These are phyloP conservation scores for Zeugodacus cucurbitae DNA, from an alignment of 1,140 invertebrate species.

Conservation along the genomic window DNA sequence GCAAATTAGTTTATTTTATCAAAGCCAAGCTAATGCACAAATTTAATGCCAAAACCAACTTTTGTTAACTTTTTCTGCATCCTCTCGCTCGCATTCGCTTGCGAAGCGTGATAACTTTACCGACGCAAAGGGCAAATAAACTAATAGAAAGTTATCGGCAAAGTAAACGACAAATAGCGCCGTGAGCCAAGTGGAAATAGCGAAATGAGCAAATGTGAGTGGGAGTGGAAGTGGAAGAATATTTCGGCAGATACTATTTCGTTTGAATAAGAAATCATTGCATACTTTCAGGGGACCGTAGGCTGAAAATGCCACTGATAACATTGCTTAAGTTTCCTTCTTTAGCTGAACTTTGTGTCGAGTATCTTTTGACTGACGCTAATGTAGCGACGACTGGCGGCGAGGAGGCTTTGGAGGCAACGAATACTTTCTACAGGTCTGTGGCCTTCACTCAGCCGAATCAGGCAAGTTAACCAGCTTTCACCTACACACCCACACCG, in stretches of 20 bases:
- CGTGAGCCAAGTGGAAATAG: not conserved
- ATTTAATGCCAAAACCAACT: not conserved
- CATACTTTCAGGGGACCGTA: not conserved
- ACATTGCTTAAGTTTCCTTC: not conserved
- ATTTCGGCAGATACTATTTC: not conserved
- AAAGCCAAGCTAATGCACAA: not conserved
- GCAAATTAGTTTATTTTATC: not conserved
- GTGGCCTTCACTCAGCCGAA: not conserved
- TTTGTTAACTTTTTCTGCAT: not conserved
- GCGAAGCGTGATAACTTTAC: not conserved
- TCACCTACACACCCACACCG: not conserved
- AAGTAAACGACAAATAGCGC: constrained; percentile 17
- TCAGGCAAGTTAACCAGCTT: too few relatives aligned
- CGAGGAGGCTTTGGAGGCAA: not conserved
- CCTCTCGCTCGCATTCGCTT: not conserved
- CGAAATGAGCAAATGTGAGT: not conserved
- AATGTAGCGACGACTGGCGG: not conserved
- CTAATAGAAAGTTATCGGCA: constrained; percentile 7
- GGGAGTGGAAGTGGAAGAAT: not conserved
- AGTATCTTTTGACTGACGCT: not conserved
- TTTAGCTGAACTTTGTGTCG: not conserved
- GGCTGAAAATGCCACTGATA: constrained; percentile 7
- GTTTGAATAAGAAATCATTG: constrained; percentile 10
- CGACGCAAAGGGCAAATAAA: constrained; percentile 16
- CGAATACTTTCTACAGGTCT: not conserved